Evolutionary conservation across 2,888 invertebrate species (phyloP), one percentile per base, ranked within the genome.

Genomic region (Brassicogethes aeneus): DNA sequence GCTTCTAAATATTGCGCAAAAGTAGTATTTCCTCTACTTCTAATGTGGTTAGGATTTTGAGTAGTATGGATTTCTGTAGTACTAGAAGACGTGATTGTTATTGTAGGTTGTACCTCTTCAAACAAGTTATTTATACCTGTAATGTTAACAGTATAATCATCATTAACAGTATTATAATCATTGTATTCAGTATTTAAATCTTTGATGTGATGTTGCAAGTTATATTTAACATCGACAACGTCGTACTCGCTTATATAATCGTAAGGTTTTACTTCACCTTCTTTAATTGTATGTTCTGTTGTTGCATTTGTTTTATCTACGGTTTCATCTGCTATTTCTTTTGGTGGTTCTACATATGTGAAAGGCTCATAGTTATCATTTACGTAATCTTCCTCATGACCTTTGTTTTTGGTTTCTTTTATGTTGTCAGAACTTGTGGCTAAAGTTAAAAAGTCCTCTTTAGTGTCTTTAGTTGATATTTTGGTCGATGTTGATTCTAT

Each of bases 301-400:
- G n/a, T n/a, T n/a, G n/a, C n/a, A n/a, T n/a, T n/a, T n/a, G n/a
- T n/a, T n/a, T n/a, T n/a, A n/a, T n/a, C 30, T 23, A 14, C 23
- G 16, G 10, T 37, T 29, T 29, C 30, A 16, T 37, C 43, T 40
- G 15, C 40, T 41, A 10, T 40, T n/a, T 35, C 32, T 30, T 5
- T 23, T 23, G 10, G 10, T 32, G 32, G 32, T 32, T 43, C 42
- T 32, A 40, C 44, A 42, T 55, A 57, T 33, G 46, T 50, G 17
- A 47, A 13, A 2, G 61, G 55, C 50, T 66, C 66, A 39, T 61
- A 65, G 50, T 65, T 65, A 53, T 65, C 65, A 47, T 65, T 59
- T 2, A 63, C 55, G 39, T 64, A 65, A 41, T 64, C 63, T 36
- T 57, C 43, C 12, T 50, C 42, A 15, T 23, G 23, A 23, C 23